Conservation (phyloP, 2,888 invertebrate genomes). For the Molanna angustata region DNA sequence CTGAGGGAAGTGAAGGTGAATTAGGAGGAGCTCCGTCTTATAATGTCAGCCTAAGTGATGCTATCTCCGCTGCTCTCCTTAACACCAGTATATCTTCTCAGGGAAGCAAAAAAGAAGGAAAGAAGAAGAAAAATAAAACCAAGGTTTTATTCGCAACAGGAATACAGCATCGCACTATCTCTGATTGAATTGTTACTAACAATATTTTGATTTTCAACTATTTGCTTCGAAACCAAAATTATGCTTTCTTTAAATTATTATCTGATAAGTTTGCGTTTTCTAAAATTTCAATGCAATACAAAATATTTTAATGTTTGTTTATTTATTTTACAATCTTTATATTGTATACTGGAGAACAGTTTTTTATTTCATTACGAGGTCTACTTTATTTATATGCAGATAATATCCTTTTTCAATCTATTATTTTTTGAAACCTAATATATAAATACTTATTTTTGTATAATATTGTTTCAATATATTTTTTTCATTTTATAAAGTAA, state of each 20-base stretch:
- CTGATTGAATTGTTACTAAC: slow-evolving; percentile 9
- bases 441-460: too few relatives aligned
- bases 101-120: slow-evolving; percentile 39
- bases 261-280: not conserved
- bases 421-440: too few relatives aligned
- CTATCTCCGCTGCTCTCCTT: slow-evolving; percentile 60
- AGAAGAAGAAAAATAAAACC: slow-evolving; percentile 73
- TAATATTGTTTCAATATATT: too few relatives aligned
- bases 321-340: too few relatives aligned
- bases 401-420: too few relatives aligned
- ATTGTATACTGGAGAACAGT: too few relatives aligned
- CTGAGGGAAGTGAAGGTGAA: slow-evolving; percentile 20
- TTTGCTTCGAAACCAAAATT: not conserved
- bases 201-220: not conserved
- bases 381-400: too few relatives aligned
- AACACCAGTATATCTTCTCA: not conserved
- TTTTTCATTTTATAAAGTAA: too few relatives aligned
- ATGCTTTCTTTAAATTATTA: not conserved
- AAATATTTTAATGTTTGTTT: too few relatives aligned
- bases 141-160: slow-evolving; percentile 73
- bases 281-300: too few relatives aligned
- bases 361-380: too few relatives aligned
- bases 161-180: slow-evolving; percentile 42
- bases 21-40: slow-evolving; percentile 39
- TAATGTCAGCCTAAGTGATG: slow-evolving; percentile 56